phyloP scores from a whole-genome alignment of 2,888 invertebrate species.

The Acleris laterana region DNA sequence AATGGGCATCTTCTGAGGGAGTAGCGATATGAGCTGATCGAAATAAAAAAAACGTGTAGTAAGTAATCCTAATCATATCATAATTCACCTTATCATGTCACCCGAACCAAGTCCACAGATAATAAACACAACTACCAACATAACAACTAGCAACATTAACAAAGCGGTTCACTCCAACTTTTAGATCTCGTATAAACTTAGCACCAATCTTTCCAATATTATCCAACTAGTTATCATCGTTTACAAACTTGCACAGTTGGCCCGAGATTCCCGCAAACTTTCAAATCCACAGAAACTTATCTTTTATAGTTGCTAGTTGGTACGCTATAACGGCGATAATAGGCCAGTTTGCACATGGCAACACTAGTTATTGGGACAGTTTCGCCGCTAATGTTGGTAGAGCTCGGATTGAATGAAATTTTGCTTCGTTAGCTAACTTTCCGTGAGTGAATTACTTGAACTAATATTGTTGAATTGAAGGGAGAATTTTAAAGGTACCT shows the following conservation, averaged over 20 bases:
- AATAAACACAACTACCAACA: neutral
- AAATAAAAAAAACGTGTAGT: too few relatives aligned
- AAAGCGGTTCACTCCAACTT: conserved; percentile 25
- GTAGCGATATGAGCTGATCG: too few relatives aligned
- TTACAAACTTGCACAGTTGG: conserved; percentile 30
- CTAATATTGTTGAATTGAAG: neutral
- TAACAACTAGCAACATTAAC: conserved; percentile 18
- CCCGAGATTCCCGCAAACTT: conserved; percentile 29
- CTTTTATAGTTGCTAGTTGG: conserved; percentile 26
- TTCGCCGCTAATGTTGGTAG: conserved; percentile 26
- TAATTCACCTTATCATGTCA: neutral
- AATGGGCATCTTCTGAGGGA: too few relatives aligned
- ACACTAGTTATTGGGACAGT: conserved; percentile 22
- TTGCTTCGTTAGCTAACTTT: neutral
- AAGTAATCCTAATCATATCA: too few relatives aligned
- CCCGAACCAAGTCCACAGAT: neutral
- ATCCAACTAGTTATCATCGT: conserved; percentile 36
- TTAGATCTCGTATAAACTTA: conserved; percentile 23
- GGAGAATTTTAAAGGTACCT: too few relatives aligned
- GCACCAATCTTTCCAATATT: conserved; percentile 26
- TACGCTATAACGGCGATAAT: conserved; percentile 16
- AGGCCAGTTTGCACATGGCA: conserved; percentile 32
- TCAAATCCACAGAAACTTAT: conserved; percentile 33
- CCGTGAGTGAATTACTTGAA: neutral
- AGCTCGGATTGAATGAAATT: conserved; percentile 21